These are phyloP conservation scores for Gymnocephalus cernua DNA, from an alignment of 2,113 vertebrate genomes.

Conservation along the genomic window DNA sequence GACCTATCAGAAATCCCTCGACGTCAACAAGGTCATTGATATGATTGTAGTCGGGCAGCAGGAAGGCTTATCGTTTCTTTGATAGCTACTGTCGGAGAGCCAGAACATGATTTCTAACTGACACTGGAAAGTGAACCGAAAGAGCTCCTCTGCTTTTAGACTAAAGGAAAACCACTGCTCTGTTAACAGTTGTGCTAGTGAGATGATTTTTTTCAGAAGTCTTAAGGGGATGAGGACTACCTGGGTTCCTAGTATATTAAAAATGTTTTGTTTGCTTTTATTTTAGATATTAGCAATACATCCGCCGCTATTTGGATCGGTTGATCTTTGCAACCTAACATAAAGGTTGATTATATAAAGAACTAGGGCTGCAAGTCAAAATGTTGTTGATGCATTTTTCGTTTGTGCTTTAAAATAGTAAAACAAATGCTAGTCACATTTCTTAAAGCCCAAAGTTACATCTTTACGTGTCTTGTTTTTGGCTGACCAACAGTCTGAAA, in stretches of 20 bases:
- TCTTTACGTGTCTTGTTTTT: not conserved
- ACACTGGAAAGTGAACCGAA: slow-evolving; percentile 14
- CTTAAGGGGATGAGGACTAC: not conserved
- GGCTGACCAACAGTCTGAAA: not conserved
- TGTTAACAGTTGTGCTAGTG: not conserved
- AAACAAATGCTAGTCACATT: not conserved
- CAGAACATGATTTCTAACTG: slow-evolving; percentile 5
- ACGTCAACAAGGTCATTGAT: slow-evolving; percentile 65
- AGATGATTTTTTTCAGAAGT: not conserved
- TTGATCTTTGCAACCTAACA: not conserved
- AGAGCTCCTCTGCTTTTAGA: slow-evolving; percentile 4
- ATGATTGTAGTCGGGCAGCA: slow-evolving; percentile 44
- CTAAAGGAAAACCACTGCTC: not conserved
- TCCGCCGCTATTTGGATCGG: not conserved
- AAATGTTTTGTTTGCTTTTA: not conserved
- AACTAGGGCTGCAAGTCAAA: not conserved
- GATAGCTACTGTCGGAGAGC: slow-evolving; percentile 50
- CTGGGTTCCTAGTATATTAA: too few species aligned
- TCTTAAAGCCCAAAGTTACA: not conserved
- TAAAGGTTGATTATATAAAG: not conserved
- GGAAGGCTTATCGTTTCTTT: slow-evolving; percentile 56
- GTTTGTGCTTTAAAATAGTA: not conserved
- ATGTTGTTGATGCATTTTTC: not conserved
- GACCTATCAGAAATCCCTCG: slow-evolving; percentile 8
- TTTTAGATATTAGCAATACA: not conserved